A percentile compares a stretch with the other conserved stretches of the same genome.
Conservation (phyloP, 2,113 vertebrate genomes). For the Salvelinus namaycush region DNA sequence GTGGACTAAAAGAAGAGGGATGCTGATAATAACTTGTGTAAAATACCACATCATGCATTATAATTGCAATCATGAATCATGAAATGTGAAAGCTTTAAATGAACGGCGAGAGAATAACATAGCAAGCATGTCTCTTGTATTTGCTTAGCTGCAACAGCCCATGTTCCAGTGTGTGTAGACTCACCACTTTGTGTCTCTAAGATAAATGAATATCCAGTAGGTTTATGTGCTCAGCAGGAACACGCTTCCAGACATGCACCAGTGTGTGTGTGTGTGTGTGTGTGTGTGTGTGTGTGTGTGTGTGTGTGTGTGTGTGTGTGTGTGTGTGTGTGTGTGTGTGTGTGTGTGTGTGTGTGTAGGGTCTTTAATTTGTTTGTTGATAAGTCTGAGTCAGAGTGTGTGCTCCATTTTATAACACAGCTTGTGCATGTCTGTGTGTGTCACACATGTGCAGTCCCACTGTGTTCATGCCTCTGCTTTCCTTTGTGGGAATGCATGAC, state of each 20-base stretch:
- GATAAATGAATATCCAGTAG: constrained; percentile 27
- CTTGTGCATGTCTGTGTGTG: constrained; percentile 1
- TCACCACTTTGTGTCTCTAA: constrained; percentile 5
- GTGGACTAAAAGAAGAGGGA: background rate
- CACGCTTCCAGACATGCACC: constrained; percentile 5
- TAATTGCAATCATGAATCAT: background rate
- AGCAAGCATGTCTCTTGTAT: constrained; percentile 7
- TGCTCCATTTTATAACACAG: no score
- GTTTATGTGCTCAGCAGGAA: constrained; percentile 27
- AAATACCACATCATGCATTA: background rate
- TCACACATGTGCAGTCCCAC: background rate
- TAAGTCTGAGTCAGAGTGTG: no score
- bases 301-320: constrained; percentile 8
- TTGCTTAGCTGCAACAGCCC: constrained; percentile 34
- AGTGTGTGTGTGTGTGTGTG: background rate
- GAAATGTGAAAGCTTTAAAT: background rate
- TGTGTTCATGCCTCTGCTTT: background rate
- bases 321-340: constrained; percentile 13
- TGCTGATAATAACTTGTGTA: background rate
- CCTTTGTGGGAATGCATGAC: background rate
- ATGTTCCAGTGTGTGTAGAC: constrained; percentile 12
- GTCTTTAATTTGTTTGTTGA: background rate
- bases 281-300: constrained; percentile 18
- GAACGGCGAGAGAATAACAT: no score
- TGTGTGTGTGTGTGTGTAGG: background rate